Evolutionary conservation across 2,113 vertebrate species (phyloP).

Genomic region (Riparia riparia): DNA sequence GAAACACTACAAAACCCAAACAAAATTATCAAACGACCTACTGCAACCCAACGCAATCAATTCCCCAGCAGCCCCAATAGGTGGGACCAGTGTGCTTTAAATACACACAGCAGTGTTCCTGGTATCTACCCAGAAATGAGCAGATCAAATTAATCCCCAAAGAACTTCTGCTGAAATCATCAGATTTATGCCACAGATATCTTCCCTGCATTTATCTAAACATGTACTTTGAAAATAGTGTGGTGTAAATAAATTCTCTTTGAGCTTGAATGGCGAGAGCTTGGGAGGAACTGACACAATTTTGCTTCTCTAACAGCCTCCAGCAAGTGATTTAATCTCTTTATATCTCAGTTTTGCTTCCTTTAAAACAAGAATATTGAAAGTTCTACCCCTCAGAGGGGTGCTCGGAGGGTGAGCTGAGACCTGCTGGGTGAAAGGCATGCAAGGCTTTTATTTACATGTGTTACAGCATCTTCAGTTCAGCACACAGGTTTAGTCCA

Average conservation of each 20-base stretch:
- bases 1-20: background rate
- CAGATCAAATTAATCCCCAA: slow-evolving; percentile 5
- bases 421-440: background rate
- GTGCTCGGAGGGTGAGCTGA: background rate
- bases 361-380: background rate
- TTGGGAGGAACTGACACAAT: background rate
- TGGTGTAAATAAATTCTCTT: background rate
- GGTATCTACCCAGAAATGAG: background rate
- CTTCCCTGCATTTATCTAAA: background rate
- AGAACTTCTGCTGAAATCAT: background rate
- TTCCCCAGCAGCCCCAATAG: background rate
- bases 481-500: background rate
- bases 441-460: background rate
- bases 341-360: background rate
- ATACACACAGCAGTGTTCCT: background rate
- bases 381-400: background rate
- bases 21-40: background rate
- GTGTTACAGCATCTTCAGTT: background rate
- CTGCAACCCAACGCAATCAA: background rate
- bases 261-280: background rate
- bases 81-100: slow-evolving; percentile 2
- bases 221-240: background rate
- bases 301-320: background rate
- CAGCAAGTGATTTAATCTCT: slow-evolving; percentile 10
- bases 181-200: background rate